Conservation (phyloP, 2,888 invertebrate genomes). For the Caenorhabditis sp. region DNA sequence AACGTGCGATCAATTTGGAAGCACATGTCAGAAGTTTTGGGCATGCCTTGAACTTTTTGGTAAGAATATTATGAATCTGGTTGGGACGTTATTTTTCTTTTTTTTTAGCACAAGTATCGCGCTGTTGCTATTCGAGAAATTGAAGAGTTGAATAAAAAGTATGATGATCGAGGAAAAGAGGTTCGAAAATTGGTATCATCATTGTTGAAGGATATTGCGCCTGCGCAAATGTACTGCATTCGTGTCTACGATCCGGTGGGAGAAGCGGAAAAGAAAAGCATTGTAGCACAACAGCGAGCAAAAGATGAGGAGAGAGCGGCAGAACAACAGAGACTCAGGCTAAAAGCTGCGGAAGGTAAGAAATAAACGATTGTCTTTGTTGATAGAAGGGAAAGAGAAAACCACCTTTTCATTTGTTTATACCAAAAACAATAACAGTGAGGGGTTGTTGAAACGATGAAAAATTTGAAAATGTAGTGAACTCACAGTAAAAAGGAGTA, state of each 20-base stretch:
- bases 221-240: slow-evolving; percentile 43
- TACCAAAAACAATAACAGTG: too few relatives aligned
- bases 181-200: slow-evolving; percentile 14
- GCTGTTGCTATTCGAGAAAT: slow-evolving; percentile 29
- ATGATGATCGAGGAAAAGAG: background rate
- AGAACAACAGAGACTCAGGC: background rate
- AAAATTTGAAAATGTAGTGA: too few relatives aligned
- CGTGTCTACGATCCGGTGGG: slow-evolving; percentile 50
- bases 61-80: slow-evolving; percentile 6
- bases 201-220: slow-evolving; percentile 41
- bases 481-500: too few relatives aligned
- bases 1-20: slow-evolving; percentile 29
- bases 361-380: background rate
- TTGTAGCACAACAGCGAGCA: slow-evolving; percentile 7
- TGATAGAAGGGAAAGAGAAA: slow-evolving; percentile 6
- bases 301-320: slow-evolving; percentile 8
- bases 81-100: background rate
- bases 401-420: too few relatives aligned
- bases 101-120: slow-evolving; percentile 40
- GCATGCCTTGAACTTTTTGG: slow-evolving; percentile 47
- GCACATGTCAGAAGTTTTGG: slow-evolving; percentile 38
- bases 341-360: slow-evolving; percentile 7
- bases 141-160: slow-evolving; percentile 6
- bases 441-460: too few relatives aligned
- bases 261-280: slow-evolving; percentile 18